phyloP scores from a whole-genome alignment of 2,888 invertebrate species.

The Drosophila robusta region DNA sequence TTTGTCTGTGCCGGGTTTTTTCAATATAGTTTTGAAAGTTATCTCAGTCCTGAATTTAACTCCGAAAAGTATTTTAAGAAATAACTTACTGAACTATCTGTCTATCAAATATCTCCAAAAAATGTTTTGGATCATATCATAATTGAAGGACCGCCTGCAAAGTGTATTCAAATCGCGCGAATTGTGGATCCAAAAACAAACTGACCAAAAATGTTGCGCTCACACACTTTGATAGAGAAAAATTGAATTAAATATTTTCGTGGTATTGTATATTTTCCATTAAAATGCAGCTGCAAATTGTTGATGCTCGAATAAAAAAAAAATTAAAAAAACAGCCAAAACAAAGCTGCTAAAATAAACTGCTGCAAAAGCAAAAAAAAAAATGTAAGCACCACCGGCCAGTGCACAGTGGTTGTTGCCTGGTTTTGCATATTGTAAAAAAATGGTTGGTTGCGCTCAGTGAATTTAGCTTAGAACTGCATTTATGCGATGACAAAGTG shows the following conservation, averaged over 20 bases:
- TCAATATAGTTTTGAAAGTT: no score
- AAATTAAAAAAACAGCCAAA: slow-evolving; percentile 1
- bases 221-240: slow-evolving; percentile 32
- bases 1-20: no score
- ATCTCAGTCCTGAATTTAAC: no score
- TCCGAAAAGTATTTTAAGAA: no score
- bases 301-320: slow-evolving; percentile 30
- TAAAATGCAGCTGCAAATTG: slow-evolving; percentile 63
- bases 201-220: slow-evolving; percentile 2
- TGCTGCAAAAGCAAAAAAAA: slow-evolving; percentile 23
- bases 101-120: no score
- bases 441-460: slow-evolving; percentile 11
- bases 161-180: neutral
- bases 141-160: neutral
- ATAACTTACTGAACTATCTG: no score
- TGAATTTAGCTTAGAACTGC: slow-evolving; percentile 72
- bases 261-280: slow-evolving; percentile 67
- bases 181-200: slow-evolving; percentile 6
- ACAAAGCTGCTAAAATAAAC: slow-evolving; percentile 32
- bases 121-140: neutral
- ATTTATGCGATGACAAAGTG: slow-evolving; percentile 74
- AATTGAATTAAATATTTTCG: slow-evolving; percentile 67
- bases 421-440: slow-evolving; percentile 64
- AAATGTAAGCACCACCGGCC: slow-evolving; percentile 5
- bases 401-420: slow-evolving; percentile 25